Conservation (phyloP, 2,888 invertebrate genomes). For the Incurvaria masculella region DNA sequence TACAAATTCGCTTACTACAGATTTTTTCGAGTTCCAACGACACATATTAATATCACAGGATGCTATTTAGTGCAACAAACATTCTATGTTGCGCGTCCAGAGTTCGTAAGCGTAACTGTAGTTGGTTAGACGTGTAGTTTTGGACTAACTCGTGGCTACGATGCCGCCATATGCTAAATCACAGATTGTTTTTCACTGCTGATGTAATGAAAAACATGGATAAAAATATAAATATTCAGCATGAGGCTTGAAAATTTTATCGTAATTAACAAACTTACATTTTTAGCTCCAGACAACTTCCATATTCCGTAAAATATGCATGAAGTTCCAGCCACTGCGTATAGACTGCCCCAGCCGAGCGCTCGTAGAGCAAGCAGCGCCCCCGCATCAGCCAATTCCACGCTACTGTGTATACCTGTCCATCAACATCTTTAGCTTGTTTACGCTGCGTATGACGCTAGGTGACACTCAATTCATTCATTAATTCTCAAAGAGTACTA, state of each 20-base stretch:
- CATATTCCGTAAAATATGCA: slow-evolving; percentile 78
- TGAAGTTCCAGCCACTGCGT: slow-evolving; percentile 82
- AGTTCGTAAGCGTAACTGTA: no score
- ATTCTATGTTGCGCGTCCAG: no score
- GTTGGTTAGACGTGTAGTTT: no score
- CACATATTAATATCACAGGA: no score
- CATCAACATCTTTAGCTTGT: background rate
- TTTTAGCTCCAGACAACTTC: slow-evolving; percentile 83
- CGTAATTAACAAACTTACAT: slow-evolving; percentile 54
- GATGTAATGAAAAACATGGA: background rate
- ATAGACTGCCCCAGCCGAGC: slow-evolving; percentile 83
- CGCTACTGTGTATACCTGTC: slow-evolving; percentile 54
- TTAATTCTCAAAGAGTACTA: no score
- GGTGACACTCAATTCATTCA: no score
- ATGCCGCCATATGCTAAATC: slow-evolving; percentile 13
- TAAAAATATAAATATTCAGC: background rate
- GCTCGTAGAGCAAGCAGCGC: slow-evolving; percentile 78
- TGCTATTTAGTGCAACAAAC: no score
- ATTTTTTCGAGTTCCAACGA: no score
- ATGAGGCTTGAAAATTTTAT: slow-evolving; percentile 3
- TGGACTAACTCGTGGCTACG: no score
- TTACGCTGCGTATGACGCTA: no score
- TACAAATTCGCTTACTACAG: no score
- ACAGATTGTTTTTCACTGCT: slow-evolving; percentile 10
- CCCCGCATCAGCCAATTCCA: slow-evolving; percentile 71